Percentiles rank a stretch among this genome's conserved stretches.
Conservation (phyloP, 30 jellyfish, hydroid and myxozoan genomes). For the Calvadosia cruxmelitensis region DNA sequence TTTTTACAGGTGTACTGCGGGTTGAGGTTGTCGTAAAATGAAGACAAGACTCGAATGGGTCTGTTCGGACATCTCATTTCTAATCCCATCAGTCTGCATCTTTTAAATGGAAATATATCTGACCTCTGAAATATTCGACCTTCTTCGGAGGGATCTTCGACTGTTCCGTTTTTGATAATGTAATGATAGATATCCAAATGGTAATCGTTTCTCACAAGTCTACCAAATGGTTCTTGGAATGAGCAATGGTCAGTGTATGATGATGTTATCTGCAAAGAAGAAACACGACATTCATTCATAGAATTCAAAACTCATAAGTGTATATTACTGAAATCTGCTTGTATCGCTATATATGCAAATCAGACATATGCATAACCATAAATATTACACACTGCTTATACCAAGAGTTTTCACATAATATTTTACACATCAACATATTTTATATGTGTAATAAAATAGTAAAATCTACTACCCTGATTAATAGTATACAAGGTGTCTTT, state of each 20-base stretch:
- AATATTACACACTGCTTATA: no score
- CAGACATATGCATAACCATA: no score
- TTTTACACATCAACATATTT: no score
- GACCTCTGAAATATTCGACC: conserved; percentile 27
- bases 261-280: conserved; percentile 20
- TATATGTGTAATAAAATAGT: no score
- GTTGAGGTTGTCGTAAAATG: conserved; percentile 27
- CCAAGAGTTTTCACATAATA: no score
- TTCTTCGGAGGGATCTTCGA: conserved; percentile 88
- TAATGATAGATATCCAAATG: conserved; percentile 84
- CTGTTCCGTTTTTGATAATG: conserved; percentile 11
- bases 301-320: no score
- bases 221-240: conserved; percentile 84
- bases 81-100: no score
- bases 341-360: no score
- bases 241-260: conserved; percentile 76
- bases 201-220: conserved; percentile 43
- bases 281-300: not conserved
- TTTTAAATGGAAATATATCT: conserved; percentile 75
- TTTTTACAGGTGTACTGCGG: conserved; percentile 46
- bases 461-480: no score
- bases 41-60: conserved; percentile 30
- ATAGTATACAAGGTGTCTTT: no score
- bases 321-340: no score
- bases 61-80: no score